phyloP scores from a whole-genome alignment of 2,113 vertebrate genomes.

The Neolamprologus falcicula region DNA sequence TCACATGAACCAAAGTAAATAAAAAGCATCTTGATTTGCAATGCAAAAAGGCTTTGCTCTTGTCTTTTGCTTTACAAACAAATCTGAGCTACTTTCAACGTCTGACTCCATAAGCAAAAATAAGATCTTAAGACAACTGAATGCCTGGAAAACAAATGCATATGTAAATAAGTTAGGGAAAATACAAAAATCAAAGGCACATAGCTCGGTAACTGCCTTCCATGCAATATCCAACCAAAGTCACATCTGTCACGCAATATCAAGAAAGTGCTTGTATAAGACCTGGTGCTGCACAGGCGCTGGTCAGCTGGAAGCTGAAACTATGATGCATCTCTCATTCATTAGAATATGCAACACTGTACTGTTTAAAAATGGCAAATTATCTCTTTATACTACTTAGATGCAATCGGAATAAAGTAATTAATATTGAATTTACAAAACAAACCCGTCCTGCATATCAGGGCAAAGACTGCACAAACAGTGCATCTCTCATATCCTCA shows the following conservation, averaged over 20 bases:
- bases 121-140: constrained; percentile 52
- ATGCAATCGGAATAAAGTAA: background rate
- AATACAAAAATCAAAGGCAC: background rate
- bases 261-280: background rate
- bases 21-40: constrained; percentile 53
- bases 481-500: background rate
- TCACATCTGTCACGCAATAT: background rate
- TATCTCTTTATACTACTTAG: background rate
- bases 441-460: accelerated
- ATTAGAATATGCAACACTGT: background rate
- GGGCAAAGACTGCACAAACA: background rate
- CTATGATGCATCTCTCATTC: background rate
- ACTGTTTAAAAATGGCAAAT: accelerated
- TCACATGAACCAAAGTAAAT: constrained; percentile 16
- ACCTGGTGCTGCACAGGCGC: background rate
- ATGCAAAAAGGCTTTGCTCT: constrained; percentile 59
- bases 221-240: background rate
- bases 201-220: background rate
- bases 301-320: background rate
- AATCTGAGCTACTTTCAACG: constrained; percentile 52
- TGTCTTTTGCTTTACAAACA: constrained; percentile 31
- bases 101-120: constrained; percentile 30
- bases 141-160: constrained; percentile 61
- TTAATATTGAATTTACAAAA: background rate
- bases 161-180: constrained; percentile 47